Conservation (phyloP, 2,888 invertebrate genomes). For the Fragum fragum region DNA sequence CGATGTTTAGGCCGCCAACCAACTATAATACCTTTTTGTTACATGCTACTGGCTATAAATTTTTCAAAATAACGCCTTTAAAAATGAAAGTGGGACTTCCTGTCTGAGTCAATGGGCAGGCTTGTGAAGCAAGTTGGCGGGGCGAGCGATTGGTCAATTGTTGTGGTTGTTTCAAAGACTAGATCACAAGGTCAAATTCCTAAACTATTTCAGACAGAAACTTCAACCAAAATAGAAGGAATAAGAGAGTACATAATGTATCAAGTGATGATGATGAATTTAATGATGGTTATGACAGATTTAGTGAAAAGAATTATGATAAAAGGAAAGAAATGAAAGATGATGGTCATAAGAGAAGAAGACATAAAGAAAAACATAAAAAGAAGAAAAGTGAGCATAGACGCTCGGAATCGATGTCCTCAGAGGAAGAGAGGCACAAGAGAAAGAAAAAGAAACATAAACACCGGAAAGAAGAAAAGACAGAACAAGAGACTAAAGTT, state of each 20-base stretch:
- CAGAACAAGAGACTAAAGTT: background rate
- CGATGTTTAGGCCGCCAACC: too few relatives aligned
- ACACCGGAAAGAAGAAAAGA: conserved; percentile 47
- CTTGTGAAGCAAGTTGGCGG: too few relatives aligned
- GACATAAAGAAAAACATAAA: conserved; percentile 37
- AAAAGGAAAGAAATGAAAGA: background rate
- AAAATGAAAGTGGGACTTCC: too few relatives aligned
- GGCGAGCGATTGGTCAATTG: too few relatives aligned
- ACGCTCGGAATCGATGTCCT: background rate
- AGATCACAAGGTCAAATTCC: too few relatives aligned
- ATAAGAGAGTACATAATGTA: background rate
- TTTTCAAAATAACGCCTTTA: too few relatives aligned
- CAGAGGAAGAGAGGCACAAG: conserved; percentile 68
- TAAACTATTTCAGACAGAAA: background rate
- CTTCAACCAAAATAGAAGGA: background rate
- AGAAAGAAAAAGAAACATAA: conserved; percentile 88
- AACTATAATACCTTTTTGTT: too few relatives aligned
- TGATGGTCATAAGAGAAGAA: conserved; percentile 30
- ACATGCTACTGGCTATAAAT: too few relatives aligned
- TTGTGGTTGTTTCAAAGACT: too few relatives aligned
- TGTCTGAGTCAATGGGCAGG: too few relatives aligned
- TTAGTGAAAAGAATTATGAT: background rate
- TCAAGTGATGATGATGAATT: background rate
- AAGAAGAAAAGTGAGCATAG: conserved; percentile 21
- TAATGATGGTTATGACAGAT: background rate